A percentile compares a stretch with the other conserved stretches of the same genome.
These are phyloP conservation scores for Lithobates sylvaticus DNA, from an alignment of 2,797 vertebrate species.

Conservation along the genomic window DNA sequence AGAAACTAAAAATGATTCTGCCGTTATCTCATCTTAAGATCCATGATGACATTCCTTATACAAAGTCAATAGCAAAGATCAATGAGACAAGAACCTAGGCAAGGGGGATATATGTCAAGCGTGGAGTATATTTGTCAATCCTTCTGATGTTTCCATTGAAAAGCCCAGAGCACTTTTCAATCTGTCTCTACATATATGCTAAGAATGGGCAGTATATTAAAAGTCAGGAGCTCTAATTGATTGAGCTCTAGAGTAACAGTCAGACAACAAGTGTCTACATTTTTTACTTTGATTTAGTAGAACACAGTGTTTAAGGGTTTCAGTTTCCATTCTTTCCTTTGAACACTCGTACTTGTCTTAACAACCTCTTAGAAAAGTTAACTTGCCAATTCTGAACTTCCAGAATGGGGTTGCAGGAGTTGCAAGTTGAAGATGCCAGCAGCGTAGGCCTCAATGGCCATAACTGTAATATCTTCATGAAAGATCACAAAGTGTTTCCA, in stretches of 20 bases:
- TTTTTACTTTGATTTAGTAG: neutral
- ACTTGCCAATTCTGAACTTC: no score
- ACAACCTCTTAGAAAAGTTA: no score
- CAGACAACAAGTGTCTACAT: neutral
- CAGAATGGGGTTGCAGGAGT: no score
- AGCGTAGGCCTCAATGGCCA: no score
- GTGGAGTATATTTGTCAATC: constrained; percentile 30
- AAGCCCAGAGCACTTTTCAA: neutral
- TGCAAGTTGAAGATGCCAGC: no score
- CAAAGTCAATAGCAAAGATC: constrained; percentile 49
- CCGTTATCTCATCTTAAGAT: constrained; percentile 24
- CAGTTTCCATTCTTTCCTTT: no score
- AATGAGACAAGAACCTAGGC: constrained; percentile 31
- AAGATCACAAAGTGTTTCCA: no score
- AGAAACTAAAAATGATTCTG: constrained; percentile 11
- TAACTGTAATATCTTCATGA: no score
- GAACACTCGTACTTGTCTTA: no score
- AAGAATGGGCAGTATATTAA: neutral
- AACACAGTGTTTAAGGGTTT: no score
- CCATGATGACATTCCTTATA: constrained; percentile 38
- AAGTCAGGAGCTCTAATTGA: neutral
- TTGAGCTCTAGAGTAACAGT: neutral
- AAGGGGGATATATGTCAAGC: constrained; percentile 16
- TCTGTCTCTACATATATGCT: neutral
- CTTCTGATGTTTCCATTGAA: constrained; percentile 8